Evolutionary conservation across 2,113 vertebrate species (phyloP).

Genomic region (Todiramphus saurophagus): DNA sequence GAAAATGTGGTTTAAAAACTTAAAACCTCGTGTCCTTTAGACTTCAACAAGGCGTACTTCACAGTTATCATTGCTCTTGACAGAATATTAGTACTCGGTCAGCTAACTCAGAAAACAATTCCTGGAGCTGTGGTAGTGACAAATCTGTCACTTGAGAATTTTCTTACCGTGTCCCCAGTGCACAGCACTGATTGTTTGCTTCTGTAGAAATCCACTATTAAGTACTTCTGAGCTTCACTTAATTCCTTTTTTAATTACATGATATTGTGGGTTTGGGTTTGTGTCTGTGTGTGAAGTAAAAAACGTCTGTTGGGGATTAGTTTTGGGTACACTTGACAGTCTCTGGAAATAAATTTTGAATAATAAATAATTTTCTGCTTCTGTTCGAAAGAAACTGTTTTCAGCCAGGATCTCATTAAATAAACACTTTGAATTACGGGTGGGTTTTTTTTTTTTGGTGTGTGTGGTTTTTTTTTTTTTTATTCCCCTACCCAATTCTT

Average conservation of each 20-base stretch:
- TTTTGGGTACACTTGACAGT: not conserved
- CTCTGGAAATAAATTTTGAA: not conserved
- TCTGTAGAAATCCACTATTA: slow-evolving; percentile 15
- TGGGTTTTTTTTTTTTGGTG: not conserved
- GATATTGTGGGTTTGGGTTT: not conserved
- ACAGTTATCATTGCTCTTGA: not conserved
- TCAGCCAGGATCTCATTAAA: not conserved
- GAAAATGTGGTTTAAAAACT: not conserved
- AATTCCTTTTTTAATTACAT: slow-evolving; percentile 62
- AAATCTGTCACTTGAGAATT: not conserved
- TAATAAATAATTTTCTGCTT: not conserved
- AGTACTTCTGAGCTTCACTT: slow-evolving; percentile 55
- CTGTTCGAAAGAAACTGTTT: not conserved
- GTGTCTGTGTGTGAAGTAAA: not conserved
- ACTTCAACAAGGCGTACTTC: not conserved
- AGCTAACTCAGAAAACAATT: not conserved
- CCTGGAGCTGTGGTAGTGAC: not conserved
- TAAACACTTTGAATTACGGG: not conserved
- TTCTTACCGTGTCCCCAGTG: not conserved
- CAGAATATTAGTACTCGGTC: not conserved
- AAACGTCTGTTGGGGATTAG: not conserved
- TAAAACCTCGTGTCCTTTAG: not conserved
- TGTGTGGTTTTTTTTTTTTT: not conserved
- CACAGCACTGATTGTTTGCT: not conserved
- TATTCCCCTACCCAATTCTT: not conserved